Evolutionary conservation across 1,140 invertebrate species (phyloP), one percentile per base, ranked within the genome.

Genomic region (Xylocopa sonorina): DNA sequence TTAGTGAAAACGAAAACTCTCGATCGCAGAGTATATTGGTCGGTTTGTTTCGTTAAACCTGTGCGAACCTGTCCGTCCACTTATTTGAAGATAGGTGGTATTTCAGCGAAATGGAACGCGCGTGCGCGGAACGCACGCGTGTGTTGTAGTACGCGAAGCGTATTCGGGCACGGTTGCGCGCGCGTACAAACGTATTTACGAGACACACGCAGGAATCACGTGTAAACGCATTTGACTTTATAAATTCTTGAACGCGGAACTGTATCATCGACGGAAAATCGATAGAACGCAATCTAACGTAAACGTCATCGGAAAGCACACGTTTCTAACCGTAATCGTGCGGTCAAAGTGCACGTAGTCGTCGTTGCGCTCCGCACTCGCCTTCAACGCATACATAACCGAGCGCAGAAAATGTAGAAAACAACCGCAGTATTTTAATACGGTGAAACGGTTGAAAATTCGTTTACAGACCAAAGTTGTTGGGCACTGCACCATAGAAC

Each of bases 131-230:
- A 72, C 6, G 29, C 27, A 58, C 48, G 66, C 55, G 29, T 41
- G 46, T 60, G 55, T 58, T 71, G 51, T 60, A 71, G 51, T 60
- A 71, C 34, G 29, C 53, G 58, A 78, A 32, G 64, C 32, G 46
- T 24, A 50, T 50, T 55, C 57, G 57, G 29, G 14, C 41, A 46
- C 27, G 29, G 14, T 16, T 21, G 53, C 53, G 41, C 75, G 46
- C n/a, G 32, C 58, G 58, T 10, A 57, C 58, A 55, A 38, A 12
- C 58, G 50, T 53, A 71, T 77, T 71, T 78, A 78, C 21, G 55
- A 53, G 50, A 12, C 41, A 46, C 55, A 71, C 32, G 55, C 21
- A 78, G 67, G 51, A 78, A 78, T 78, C 67, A 78, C 55, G 53
- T 78, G 75, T 60, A 50, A 53, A 16, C 43, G 24, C n/a, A 18